These are phyloP conservation scores for Tanytarsus gracilentus DNA, from an alignment of 2,888 invertebrate genomes.

Conservation along the genomic window DNA sequence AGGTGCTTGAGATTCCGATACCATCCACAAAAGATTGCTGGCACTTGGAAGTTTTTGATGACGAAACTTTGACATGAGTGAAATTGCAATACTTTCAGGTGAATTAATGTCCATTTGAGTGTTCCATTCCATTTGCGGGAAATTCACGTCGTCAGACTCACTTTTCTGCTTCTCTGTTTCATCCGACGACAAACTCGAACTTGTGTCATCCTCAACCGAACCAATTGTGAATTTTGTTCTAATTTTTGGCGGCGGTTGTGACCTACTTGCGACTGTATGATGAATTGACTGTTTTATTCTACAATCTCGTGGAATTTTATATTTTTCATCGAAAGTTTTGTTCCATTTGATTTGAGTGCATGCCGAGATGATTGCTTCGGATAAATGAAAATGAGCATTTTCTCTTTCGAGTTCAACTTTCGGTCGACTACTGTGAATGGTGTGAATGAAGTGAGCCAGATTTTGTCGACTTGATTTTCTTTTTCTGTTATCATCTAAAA, in stretches of 20 bases:
- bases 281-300: slow-evolving; percentile 32
- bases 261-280: neutral
- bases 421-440: slow-evolving; percentile 57
- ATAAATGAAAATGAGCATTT: slow-evolving; percentile 77
- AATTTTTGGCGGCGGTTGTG: slow-evolving; percentile 2
- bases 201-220: slow-evolving; percentile 24
- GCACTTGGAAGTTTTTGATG: slow-evolving; percentile 67
- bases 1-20: slow-evolving; percentile 66
- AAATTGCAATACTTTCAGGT: slow-evolving; percentile 71
- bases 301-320: slow-evolving; percentile 33
- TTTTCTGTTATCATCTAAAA: slow-evolving; percentile 50
- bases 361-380: slow-evolving; percentile 73
- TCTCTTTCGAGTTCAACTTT: slow-evolving; percentile 73
- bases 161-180: neutral
- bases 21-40: slow-evolving; percentile 70
- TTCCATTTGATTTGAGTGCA: slow-evolving; percentile 65
- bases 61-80: slow-evolving; percentile 63
- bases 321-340: slow-evolving; percentile 36
- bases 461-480: slow-evolving; percentile 59
- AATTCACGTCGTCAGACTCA: slow-evolving; percentile 14
- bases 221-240: slow-evolving; percentile 20
- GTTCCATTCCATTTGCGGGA: slow-evolving; percentile 36
- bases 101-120: slow-evolving; percentile 48
- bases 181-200: slow-evolving; percentile 10
- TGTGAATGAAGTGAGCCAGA: slow-evolving; percentile 61